Evolutionary conservation across 2,888 invertebrate species (phyloP).

Genomic region (Amphimallon solstitiale): DNA sequence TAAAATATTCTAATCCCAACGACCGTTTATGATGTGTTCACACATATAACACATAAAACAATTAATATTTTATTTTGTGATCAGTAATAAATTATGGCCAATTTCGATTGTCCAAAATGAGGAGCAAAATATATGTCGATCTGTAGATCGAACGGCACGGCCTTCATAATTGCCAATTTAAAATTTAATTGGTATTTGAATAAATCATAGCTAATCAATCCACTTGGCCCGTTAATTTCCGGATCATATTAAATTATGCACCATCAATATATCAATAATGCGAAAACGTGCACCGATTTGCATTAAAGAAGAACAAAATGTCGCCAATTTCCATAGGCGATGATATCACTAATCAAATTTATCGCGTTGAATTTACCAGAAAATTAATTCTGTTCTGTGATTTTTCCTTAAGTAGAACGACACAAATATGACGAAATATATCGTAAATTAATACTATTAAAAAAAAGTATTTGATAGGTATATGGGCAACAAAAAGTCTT

Average conservation of each 20-base stretch:
- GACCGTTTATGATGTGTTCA: too few species aligned
- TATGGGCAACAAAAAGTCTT: too few species aligned
- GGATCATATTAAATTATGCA: too few species aligned
- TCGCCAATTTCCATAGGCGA: too few species aligned
- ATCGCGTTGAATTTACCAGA: background rate
- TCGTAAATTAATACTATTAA: too few species aligned
- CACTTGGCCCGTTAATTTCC: background rate
- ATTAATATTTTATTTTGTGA: background rate
- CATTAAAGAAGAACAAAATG: too few species aligned
- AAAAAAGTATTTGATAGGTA: too few species aligned
- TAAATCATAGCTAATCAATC: slow-evolving; percentile 1
- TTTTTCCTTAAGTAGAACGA: background rate
- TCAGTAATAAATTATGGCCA: background rate
- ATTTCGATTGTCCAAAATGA: background rate
- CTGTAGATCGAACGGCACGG: background rate
- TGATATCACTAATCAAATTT: too few species aligned
- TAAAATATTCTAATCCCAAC: too few species aligned
- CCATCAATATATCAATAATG: background rate
- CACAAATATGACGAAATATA: too few species aligned
- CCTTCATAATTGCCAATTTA: background rate
- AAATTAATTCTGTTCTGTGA: background rate
- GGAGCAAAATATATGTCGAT: background rate
- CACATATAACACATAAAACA: background rate
- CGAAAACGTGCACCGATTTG: too few species aligned
- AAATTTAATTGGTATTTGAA: slow-evolving; percentile 12